Conservation (phyloP, 1,140 invertebrate species). For the Drosophila orosa region DNA sequence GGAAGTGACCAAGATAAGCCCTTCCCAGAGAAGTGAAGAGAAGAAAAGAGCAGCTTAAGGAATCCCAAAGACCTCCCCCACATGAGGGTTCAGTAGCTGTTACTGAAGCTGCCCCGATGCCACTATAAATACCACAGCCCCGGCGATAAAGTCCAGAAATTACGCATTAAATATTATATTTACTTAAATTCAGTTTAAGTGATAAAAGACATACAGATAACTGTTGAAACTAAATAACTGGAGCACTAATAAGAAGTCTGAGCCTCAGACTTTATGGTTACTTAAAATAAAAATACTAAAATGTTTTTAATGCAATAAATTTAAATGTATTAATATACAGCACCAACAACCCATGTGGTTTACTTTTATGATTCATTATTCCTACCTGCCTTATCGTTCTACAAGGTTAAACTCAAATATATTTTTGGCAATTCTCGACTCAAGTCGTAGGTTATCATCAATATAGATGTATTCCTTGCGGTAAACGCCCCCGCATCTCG, state of each 20-base stretch:
- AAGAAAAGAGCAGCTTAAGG: constrained; percentile 25
- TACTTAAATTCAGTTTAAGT: constrained; percentile 13
- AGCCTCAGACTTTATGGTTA: neutral
- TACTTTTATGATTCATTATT: neutral
- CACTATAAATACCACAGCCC: constrained; percentile 35
- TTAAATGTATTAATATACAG: neutral
- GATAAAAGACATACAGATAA: constrained; percentile 25
- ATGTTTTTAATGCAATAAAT: neutral
- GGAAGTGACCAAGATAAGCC: constrained; percentile 41
- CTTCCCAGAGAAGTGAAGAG: constrained; percentile 4
- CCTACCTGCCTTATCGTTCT: neutral
- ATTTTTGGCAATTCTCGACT: constrained; percentile 1
- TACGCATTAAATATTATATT: constrained; percentile 38
- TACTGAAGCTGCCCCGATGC: constrained; percentile 22
- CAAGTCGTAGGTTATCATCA: neutral
- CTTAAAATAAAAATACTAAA: too few species aligned
- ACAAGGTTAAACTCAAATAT: constrained; percentile 8
- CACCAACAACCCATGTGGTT: too few species aligned
- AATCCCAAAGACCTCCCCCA: constrained; percentile 11
- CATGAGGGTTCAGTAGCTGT: constrained; percentile 16
- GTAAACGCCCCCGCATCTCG: constrained; percentile 9
- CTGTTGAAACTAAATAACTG: neutral
- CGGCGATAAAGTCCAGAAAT: constrained; percentile 36
- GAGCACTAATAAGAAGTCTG: neutral
- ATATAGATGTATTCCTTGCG: constrained; percentile 8